Evolutionary conservation across 1,140 invertebrate genomes (phyloP), one percentile per base, ranked within the genome.

Genomic region (Drosophila lacteicornis): DNA sequence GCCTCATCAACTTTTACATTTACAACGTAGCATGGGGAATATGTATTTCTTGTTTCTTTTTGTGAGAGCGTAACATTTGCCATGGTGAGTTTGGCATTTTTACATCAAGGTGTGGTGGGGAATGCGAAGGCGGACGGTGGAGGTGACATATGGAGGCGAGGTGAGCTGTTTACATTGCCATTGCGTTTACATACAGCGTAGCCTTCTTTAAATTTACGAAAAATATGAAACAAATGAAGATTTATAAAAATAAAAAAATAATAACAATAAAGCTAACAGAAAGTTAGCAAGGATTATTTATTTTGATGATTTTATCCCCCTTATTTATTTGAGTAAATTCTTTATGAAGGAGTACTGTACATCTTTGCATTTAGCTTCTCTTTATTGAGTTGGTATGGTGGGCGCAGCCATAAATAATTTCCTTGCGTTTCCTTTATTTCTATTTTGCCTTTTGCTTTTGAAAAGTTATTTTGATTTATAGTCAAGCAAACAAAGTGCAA

Each of bases 1-100:
- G 71, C 60, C 74, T 53, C 40, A 76, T 36, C 75, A 51, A 78
- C 75, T 78, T 77, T 78, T 78, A 78, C 75, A 78, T 78, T 78
- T 78, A 78, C 75, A 78, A 78, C 75, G 75, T 78, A 78, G 75
- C 75, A 69, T 78, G 75, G 75, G 74, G 75, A 78, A 40, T 40
- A 25, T 40, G 36, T 38, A 57, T 78, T 56, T 76, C 19, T 40
- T 11, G 36, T 67, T 49, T 38, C 36, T 38, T 61, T n/a, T 42
- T 56, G n/a, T n/a, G 43, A 75, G 69, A 71, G 53, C 42, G 63
- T 19, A 49, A 68, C 50, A 69, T 63, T 56, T 27, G 63, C 38
- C 4, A 36, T 75, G 71, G 71, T 75, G 71, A 49, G 58, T 63
- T 75, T 49, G 17, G 6, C 46, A 13, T 25, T 38, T 53, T 65